phyloP scores from a whole-genome alignment of 2,113 vertebrate species.

The Cyanoderma ruficeps region DNA sequence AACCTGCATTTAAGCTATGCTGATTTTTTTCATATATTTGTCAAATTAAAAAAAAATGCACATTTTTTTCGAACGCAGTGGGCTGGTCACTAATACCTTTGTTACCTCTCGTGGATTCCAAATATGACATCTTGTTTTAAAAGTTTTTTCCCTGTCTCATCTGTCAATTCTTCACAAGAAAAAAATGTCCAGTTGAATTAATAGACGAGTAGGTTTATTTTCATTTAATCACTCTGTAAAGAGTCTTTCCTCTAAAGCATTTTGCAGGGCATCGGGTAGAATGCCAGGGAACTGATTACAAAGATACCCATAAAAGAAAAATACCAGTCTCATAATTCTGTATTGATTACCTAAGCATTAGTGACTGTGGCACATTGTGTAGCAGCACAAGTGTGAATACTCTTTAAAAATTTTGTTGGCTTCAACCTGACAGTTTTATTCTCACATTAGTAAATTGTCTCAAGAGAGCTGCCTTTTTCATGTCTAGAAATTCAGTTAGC shows the following conservation, averaged over 20 bases:
- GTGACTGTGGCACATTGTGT: neutral
- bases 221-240: neutral
- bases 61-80: neutral
- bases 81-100: neutral
- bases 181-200: neutral
- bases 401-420: slow-evolving; percentile 14
- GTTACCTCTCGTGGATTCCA: neutral
- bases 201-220: neutral
- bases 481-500: neutral
- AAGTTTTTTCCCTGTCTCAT: neutral
- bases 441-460: neutral
- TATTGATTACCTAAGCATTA: slow-evolving; percentile 13
- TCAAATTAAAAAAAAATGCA: neutral
- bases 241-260: neutral
- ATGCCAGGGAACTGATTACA: neutral
- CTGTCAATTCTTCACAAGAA: neutral
- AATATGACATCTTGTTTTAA: neutral
- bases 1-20: neutral
- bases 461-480: neutral
- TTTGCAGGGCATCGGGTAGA: neutral
- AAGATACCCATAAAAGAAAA: neutral
- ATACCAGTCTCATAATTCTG: neutral
- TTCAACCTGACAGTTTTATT: slow-evolving; percentile 24
- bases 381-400: neutral
- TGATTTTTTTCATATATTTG: neutral